These are phyloP conservation scores for Catocala nupta DNA, from an alignment of 2,888 invertebrate genomes.

Conservation along the genomic window DNA sequence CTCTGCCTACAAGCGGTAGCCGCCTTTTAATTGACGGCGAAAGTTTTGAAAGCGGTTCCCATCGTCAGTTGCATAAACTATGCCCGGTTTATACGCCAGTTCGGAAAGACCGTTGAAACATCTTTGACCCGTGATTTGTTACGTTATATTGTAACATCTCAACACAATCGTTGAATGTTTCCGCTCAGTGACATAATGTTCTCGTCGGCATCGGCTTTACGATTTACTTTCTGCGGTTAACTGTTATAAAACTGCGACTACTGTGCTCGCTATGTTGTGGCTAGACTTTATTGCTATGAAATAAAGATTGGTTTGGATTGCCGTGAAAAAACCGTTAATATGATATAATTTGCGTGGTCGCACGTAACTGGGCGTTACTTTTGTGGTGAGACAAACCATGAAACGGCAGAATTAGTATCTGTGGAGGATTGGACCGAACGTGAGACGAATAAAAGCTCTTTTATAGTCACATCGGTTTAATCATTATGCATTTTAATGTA, in stretches of 20 bases:
- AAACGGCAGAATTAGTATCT: slow-evolving; percentile 57
- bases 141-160: slow-evolving; percentile 34
- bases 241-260: slow-evolving; percentile 63
- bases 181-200: slow-evolving; percentile 67
- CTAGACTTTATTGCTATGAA: slow-evolving; percentile 25
- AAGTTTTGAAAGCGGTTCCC: slow-evolving; percentile 70
- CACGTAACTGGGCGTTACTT: slow-evolving; percentile 60
- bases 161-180: slow-evolving; percentile 53
- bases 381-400: slow-evolving; percentile 60
- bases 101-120: slow-evolving; percentile 30
- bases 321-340: slow-evolving; percentile 56
- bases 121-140: slow-evolving; percentile 43
- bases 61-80: slow-evolving; percentile 60
- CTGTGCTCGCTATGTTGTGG: slow-evolving; percentile 22
- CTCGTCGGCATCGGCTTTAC: slow-evolving; percentile 64
- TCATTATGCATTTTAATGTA: slow-evolving; percentile 30
- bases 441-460: slow-evolving; percentile 40
- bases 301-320: slow-evolving; percentile 46
- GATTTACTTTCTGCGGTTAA: slow-evolving; percentile 73
- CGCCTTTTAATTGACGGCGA: slow-evolving; percentile 72
- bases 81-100: slow-evolving; percentile 37
- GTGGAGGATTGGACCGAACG: slow-evolving; percentile 37
- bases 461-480: slow-evolving; percentile 37
- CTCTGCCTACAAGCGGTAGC: slow-evolving; percentile 59
- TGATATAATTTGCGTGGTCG: slow-evolving; percentile 74